Percentiles rank a stretch among this genome's conserved stretches.
These are phyloP conservation scores for Echinometra lucunter DNA, from an alignment of 53 echinoderm and acorn worm genomes.

Conservation along the genomic window DNA sequence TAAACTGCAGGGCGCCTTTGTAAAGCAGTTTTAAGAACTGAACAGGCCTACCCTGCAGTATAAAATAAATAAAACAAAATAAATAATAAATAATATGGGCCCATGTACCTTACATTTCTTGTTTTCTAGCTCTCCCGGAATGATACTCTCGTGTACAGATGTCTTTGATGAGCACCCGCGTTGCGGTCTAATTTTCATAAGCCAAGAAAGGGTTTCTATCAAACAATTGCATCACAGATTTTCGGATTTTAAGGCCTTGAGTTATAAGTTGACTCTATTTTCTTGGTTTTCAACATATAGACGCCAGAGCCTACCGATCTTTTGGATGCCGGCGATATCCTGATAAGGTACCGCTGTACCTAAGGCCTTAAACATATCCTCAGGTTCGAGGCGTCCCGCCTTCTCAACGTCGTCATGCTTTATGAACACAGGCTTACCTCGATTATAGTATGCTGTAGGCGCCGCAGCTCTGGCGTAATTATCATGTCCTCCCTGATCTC, in stretches of 20 bases:
- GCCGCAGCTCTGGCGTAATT: background rate
- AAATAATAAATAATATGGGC: background rate
- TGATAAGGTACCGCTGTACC: background rate
- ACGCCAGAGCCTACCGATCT: background rate
- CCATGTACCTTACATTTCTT: constrained; percentile 1
- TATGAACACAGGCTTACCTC: constrained; percentile 1
- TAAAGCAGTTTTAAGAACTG: too few species aligned
- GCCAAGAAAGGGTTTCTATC: background rate
- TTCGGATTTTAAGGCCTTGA: background rate
- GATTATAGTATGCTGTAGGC: background rate
- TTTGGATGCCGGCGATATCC: background rate
- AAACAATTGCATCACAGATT: background rate
- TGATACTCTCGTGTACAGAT: constrained; percentile 8
- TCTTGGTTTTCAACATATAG: background rate
- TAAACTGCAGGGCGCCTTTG: too few species aligned
- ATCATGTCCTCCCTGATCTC: background rate
- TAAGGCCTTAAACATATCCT: background rate
- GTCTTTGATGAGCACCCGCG: background rate
- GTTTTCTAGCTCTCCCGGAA: background rate
- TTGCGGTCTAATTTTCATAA: background rate
- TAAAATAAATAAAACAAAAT: too few species aligned
- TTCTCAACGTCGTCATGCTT: background rate
- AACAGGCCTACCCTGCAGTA: too few species aligned
- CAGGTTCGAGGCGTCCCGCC: background rate
- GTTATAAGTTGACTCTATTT: background rate